Percentiles rank a stretch among this genome's conserved stretches.
Conservation (phyloP, 2,113 vertebrate species). For the Procapra przewalskii region DNA sequence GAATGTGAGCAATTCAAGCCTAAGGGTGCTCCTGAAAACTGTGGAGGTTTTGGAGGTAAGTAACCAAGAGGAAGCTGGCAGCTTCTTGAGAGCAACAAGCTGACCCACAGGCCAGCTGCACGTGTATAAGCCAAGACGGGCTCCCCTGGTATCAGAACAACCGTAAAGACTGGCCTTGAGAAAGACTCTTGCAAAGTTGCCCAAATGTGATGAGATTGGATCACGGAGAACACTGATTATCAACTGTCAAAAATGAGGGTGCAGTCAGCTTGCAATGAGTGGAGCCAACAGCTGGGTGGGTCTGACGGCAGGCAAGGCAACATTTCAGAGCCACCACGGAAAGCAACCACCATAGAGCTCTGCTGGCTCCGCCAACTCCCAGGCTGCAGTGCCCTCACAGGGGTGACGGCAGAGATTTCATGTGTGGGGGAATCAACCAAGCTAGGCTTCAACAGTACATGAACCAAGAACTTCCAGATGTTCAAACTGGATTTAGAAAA, state of each 20-base stretch:
- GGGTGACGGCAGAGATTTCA: background rate
- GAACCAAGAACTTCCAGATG: background rate
- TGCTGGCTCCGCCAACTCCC: background rate
- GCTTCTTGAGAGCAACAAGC: background rate
- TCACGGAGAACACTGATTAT: background rate
- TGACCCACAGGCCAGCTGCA: background rate
- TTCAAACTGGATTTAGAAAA: background rate
- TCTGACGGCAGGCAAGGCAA: background rate
- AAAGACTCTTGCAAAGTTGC: background rate
- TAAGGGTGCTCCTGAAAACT: background rate
- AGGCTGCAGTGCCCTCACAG: background rate
- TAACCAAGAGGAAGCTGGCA: background rate
- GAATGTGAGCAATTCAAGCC: background rate
- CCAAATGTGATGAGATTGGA: background rate
- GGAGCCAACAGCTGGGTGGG: background rate
- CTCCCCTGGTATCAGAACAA: background rate
- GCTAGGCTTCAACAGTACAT: background rate
- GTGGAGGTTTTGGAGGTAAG: background rate
- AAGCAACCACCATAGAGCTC: background rate
- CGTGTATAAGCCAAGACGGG: background rate
- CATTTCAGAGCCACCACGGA: background rate
- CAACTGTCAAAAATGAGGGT: background rate
- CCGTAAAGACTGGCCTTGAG: background rate
- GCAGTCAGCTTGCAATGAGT: background rate
- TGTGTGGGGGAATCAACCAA: too few species aligned